phyloP scores from a whole-genome alignment of 1,140 invertebrate genomes.

The Aphelenchoides besseyi region DNA sequence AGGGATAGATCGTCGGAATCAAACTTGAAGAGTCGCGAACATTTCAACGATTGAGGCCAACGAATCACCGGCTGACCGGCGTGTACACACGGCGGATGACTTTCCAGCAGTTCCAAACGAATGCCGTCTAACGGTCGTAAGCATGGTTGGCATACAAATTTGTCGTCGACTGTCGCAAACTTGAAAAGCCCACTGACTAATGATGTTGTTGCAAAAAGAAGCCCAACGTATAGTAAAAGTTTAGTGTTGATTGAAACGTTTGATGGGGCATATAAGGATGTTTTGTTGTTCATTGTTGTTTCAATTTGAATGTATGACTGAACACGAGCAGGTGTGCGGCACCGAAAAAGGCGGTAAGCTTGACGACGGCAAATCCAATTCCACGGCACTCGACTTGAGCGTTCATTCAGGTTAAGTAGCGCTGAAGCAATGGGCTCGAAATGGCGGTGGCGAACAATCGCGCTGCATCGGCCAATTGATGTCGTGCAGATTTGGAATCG shows the following conservation, averaged over 20 bases:
- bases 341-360: slow-evolving; percentile 25
- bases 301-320: not conserved
- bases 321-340: slow-evolving; percentile 24
- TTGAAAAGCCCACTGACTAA: not conserved
- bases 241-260: not conserved
- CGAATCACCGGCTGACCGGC: slow-evolving; percentile 52
- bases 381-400: not conserved
- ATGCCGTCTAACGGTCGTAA: slow-evolving; percentile 15
- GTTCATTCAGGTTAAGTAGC: slow-evolving; percentile 3
- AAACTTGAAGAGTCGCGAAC: slow-evolving; percentile 15
- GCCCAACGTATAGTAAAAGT: not conserved
- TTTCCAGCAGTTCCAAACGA: not conserved
- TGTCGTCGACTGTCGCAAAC: slow-evolving; percentile 5
- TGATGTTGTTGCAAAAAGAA: not conserved
- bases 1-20: slow-evolving; percentile 38
- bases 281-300: not conserved
- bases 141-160: slow-evolving; percentile 24
- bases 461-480: not conserved
- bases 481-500: too few species aligned
- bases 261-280: not conserved
- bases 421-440: not conserved
- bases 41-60: slow-evolving; percentile 33
- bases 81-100: slow-evolving; percentile 39
- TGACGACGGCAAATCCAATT: not conserved
- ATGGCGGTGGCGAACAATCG: not conserved